These are phyloP conservation scores for Thymelicus sylvestris DNA, from an alignment of 2,888 invertebrate genomes.

Conservation along the genomic window DNA sequence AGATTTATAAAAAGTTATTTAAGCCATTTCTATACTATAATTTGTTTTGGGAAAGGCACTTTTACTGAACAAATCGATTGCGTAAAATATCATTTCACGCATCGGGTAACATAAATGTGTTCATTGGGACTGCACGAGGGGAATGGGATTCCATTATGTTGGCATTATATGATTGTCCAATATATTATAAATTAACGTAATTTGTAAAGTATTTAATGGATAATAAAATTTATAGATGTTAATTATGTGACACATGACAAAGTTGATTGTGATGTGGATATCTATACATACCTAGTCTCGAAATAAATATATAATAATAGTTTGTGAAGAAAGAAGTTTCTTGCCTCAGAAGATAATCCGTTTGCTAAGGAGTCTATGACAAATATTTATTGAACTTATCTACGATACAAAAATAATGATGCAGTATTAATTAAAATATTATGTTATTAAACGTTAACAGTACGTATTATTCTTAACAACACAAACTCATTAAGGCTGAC, in stretches of 20 bases:
- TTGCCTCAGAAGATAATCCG: too few species aligned
- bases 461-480: too few species aligned
- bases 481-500: too few species aligned
- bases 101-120: constrained; percentile 60
- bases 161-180: background rate
- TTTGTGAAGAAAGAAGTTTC: too few species aligned
- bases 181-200: background rate
- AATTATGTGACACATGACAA: background rate
- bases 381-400: too few species aligned
- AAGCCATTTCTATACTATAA: constrained; percentile 2
- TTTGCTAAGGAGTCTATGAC: too few species aligned
- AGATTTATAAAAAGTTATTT: too few species aligned
- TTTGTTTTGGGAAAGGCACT: background rate
- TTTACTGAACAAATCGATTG: constrained; percentile 20
- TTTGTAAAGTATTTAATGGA: background rate
- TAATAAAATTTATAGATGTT: background rate
- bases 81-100: constrained; percentile 52
- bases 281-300: background rate
- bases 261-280: background rate
- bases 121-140: constrained; percentile 57
- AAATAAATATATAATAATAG: too few species aligned
- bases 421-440: too few species aligned
- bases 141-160: constrained; percentile 46
- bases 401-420: too few species aligned
- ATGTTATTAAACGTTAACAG: too few species aligned